These are phyloP conservation scores for Sarcophilus harrisii DNA, from an alignment of 2,797 vertebrate species.

Conservation along the genomic window DNA sequence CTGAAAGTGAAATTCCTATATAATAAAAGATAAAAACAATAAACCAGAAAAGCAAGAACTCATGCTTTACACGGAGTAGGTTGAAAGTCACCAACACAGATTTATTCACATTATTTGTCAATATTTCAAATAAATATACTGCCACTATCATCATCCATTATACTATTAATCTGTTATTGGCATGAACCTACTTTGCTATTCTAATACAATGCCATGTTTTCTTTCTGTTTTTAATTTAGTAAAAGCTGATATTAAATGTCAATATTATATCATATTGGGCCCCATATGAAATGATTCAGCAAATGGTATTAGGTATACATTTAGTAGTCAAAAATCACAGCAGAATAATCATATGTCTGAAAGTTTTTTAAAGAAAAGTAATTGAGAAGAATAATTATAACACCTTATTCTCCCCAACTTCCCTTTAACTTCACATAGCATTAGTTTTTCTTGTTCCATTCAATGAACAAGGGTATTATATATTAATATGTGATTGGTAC, in stretches of 20 bases:
- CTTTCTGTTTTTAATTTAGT: slow-evolving; percentile 17
- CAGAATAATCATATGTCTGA: slow-evolving; percentile 53
- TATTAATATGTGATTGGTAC: slow-evolving; percentile 86
- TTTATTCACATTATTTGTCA: background rate
- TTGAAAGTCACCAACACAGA: background rate
- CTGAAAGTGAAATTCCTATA: too few relatives aligned
- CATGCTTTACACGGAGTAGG: background rate
- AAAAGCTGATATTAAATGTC: slow-evolving; percentile 22
- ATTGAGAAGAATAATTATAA: slow-evolving; percentile 67
- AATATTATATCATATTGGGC: background rate
- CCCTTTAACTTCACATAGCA: slow-evolving; percentile 51
- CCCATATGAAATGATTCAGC: slow-evolving; percentile 50
- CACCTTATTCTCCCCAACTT: slow-evolving; percentile 74
- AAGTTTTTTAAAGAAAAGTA: background rate
- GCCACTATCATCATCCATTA: background rate
- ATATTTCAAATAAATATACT: background rate
- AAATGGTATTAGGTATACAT: slow-evolving; percentile 53
- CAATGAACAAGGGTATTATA: slow-evolving; percentile 62
- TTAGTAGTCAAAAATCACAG: slow-evolving; percentile 43
- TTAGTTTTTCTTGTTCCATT: slow-evolving; percentile 71
- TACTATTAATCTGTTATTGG: background rate
- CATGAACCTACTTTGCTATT: background rate
- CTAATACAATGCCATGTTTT: slow-evolving; percentile 22
- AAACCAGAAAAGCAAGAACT: too few relatives aligned
- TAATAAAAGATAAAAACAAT: too few relatives aligned